Evolutionary conservation across 2,888 invertebrate genomes (phyloP).

Genomic region (Rhingia campestris): DNA sequence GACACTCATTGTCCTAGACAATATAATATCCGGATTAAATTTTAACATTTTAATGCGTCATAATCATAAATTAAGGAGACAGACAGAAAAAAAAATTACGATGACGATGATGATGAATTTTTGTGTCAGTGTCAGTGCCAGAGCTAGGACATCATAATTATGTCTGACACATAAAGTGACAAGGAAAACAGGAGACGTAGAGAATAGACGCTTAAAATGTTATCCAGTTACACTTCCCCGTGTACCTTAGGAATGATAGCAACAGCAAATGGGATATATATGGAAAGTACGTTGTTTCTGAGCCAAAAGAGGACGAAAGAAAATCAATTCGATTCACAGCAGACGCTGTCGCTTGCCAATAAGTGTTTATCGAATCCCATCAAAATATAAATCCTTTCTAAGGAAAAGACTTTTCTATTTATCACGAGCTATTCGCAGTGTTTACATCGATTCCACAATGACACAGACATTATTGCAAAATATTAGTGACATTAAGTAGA

Average conservation of each 20-base stretch:
- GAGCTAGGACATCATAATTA: conserved; percentile 55
- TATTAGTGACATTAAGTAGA: conserved; percentile 74
- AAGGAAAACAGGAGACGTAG: conserved; percentile 8
- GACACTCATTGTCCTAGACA: conserved; percentile 56
- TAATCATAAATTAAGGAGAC: conserved; percentile 15
- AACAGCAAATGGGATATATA: too few relatives aligned
- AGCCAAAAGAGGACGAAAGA: background rate
- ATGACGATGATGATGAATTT: conserved; percentile 67
- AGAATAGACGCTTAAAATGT: conserved; percentile 32
- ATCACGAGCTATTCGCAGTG: conserved; percentile 2
- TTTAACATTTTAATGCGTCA: conserved; percentile 53
- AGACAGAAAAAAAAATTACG: conserved; percentile 51
- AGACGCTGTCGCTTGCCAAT: background rate
- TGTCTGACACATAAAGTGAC: conserved; percentile 58
- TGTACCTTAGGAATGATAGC: background rate
- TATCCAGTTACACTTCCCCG: conserved; percentile 9
- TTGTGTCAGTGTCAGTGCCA: conserved; percentile 46
- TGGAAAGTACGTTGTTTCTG: too few relatives aligned
- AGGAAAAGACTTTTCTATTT: conserved; percentile 6
- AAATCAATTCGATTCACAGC: background rate
- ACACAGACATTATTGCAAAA: conserved; percentile 70
- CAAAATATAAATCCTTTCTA: background rate
- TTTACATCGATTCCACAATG: conserved; percentile 33
- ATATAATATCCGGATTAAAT: conserved; percentile 58
- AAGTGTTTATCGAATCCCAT: conserved; percentile 5